Evolutionary conservation across 2,113 vertebrate species (phyloP), one percentile per base, ranked within the genome.

Genomic region (Mormoops blainvillei): DNA sequence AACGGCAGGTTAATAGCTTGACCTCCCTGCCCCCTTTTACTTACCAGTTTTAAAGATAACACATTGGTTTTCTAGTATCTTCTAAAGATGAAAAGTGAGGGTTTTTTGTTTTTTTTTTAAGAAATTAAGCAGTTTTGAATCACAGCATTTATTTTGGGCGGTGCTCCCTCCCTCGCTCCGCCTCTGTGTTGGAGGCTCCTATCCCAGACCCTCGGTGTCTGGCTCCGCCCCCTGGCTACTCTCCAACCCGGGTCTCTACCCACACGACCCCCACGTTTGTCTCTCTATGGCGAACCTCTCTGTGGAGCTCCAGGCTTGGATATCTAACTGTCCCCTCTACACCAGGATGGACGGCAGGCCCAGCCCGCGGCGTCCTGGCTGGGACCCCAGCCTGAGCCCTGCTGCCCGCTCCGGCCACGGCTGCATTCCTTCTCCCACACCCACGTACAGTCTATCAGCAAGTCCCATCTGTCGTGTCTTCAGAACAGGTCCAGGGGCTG

Each of bases 331-430:
- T 43, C 36, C 70, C 14, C 15, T 28, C 70, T 54, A 54, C 58
- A n/a, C 58, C 6, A 22, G 7, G 33, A 5, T 70, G 87, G 41
- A 33, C n/a, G 71, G 70, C 0, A 85, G 26, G 5, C 19, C 50
- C 52, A 43, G 28, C 20, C 16, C 7, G 0, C 0, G 13, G 26
- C 33, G 13, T 2, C 3, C 14, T 43, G n/a, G 16, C 9, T 9
- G n/a, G 12, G 3, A 20, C 28, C 33, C 38, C 45, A 26, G 38
- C 58, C 48, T 4, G 20, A 16, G 19, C 12, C n/a, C 74, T 7
- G 43, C 56, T 10, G 28, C 20, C 20, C 11, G 41, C 63, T 67
- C 28, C 4, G 5, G 43, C 19, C 28, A 0, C 28, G 28, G n/a
- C n/a, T n/a, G n/a, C n/a, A n/a, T 7, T 10, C 41, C 50, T 41